Base-by-base conservation (phyloP, 2,888 invertebrate genomes). In the Idaea biselata region DNA sequence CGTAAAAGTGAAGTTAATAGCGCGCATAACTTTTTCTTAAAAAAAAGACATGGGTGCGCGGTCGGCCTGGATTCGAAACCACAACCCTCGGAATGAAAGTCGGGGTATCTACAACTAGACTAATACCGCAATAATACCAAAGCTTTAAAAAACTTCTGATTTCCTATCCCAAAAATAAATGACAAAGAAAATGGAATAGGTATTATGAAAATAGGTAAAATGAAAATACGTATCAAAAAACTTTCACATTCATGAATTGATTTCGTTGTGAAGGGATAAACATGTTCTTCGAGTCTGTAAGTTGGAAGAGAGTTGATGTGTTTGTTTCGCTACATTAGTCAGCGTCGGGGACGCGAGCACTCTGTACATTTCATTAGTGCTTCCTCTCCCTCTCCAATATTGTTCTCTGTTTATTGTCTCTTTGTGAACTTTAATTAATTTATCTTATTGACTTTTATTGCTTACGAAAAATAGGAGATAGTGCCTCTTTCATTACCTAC, bases 351-450 rank as follows among this genome's bases (percentile, higher is more conserved):
- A 61, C 66, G 62, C 55, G 81, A 77, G 78, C 79, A 77, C 81
- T 81, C 79, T 81, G 83, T 83, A 86, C 86, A 88, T 91, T 91
- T 90, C 88, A 91, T 91, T 91, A 90, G 86, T 83, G 82, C 80
- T 74, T 68, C 63, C 69, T 67, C 70, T 78, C 77, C 77, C 73
- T 73, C 78, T 78, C 75, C 81, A 79, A 83, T 86, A 86, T 84
- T 86, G 84, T 83, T 85, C 79, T 77, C 75, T 81, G 81, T 84
- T 86, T 86, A 84, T 86, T 84, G 79, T 77, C 76, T 79, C 79
- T 80, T 73, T 80, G 78, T 82, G 82, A 81, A 81, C 81, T 88
- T 86, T 84, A 84, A 87, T 87, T 86, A 87, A 87, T 87, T 86
- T 83, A 78, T 77, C 76, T 80, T 83, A 87, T 83, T 81, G 81